Base-by-base conservation (phyloP, 2,888 invertebrate species). In the Agrotis clavis region DNA sequence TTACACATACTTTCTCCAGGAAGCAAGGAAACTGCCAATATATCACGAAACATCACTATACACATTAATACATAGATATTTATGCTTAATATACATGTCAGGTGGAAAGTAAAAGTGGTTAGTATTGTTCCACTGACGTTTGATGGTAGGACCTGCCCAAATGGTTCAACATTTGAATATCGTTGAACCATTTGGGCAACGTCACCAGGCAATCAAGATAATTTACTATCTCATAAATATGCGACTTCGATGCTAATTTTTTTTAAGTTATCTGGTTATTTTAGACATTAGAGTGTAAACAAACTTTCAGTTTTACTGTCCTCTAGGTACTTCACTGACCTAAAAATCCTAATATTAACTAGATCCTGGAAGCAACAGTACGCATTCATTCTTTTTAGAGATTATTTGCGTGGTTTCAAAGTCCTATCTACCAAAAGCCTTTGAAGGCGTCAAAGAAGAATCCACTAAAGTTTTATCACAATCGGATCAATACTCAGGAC, bases 91-190 rank as follows among this genome's bases (percentile, higher is more conserved):
- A 71, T 56, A 83, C 61, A 70, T 68, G 76, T 67, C 83, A 83
- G 74, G 79, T 83, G 54, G 71, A 62, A 80, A 83, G 86, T 83
- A 84, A 86, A 84, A 86, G 86, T 85, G 73, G 64, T 69, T 51
- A 48, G 63, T 66, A 83, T 84, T 79, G 81, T 79, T 77, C 62
- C 57, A 70, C 45, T 64, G 80, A 81, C 78, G 73, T 71, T 75
- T 77, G 78, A 72, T 70, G 72, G 73, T 69, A 69, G 67, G 67
- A 78, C 76, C 75, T 73, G 73, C 72, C 74, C 74, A 69, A 82
- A 71, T 57, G 18, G 68, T 81, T 59, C 59, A 54, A 53, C 62
- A 71, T 81, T 76, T 74, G 77, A 73, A 83, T 83, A 80, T 74
- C 83, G 67, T 80, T 57, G 53, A n/a, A n/a, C n/a, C n/a, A n/a